A percentile compares a stretch with the other conserved stretches of the same genome.
These are phyloP conservation scores for Hermatobates lingyangjiaoensis DNA, from an alignment of 1,140 invertebrate species.

Conservation along the genomic window DNA sequence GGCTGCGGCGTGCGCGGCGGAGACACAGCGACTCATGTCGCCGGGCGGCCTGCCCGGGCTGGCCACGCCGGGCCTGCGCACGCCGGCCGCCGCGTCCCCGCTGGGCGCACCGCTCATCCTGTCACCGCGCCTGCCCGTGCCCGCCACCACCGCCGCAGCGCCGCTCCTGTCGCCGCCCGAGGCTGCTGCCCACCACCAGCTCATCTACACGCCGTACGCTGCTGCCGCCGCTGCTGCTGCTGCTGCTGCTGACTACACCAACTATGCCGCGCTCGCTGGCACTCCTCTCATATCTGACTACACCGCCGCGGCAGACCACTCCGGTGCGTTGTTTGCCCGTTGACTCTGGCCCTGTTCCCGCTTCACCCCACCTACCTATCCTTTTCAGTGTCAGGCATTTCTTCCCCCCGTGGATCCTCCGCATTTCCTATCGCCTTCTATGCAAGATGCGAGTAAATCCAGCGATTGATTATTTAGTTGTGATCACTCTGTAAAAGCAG, in stretches of 20 bases:
- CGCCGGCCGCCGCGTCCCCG: slow-evolving; percentile 40
- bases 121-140: slow-evolving; percentile 64
- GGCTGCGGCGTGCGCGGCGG: slow-evolving; percentile 35
- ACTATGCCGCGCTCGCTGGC: slow-evolving; percentile 65
- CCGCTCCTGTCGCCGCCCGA: slow-evolving; percentile 37
- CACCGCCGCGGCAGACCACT: slow-evolving; percentile 60
- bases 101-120: slow-evolving; percentile 70
- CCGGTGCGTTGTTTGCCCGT: slow-evolving; percentile 86
- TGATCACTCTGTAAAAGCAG: no score
- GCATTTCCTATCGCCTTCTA: no score
- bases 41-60: slow-evolving; percentile 34
- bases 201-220: slow-evolving; percentile 58
- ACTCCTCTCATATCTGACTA: slow-evolving; percentile 71
- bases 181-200: slow-evolving; percentile 39
- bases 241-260: slow-evolving; percentile 49
- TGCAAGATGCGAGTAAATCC: no score
- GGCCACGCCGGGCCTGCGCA: slow-evolving; percentile 39
- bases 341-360: slow-evolving; percentile 8
- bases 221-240: slow-evolving; percentile 18
- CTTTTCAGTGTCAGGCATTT: neutral
- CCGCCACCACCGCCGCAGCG: slow-evolving; percentile 47
- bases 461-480: no score
- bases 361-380: neutral
- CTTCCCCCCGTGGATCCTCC: no score
- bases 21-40: slow-evolving; percentile 51